phyloP scores from a whole-genome alignment of 2,113 vertebrate species.

The Nycticebus coucang region DNA sequence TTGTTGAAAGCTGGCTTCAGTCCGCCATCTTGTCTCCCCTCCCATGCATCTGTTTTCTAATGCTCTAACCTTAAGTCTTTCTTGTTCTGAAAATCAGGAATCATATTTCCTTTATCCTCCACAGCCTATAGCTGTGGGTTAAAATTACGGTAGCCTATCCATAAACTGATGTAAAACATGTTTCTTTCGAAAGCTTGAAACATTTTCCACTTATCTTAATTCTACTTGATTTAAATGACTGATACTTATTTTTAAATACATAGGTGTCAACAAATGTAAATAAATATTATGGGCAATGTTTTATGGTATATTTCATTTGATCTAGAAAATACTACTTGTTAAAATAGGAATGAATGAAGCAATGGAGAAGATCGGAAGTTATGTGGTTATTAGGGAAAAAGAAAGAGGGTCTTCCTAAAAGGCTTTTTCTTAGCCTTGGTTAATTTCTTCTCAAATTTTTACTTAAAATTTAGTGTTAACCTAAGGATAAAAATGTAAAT shows the following conservation, averaged over 20 bases:
- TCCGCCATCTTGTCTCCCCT: too few species aligned
- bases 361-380: background rate
- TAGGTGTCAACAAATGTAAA: background rate
- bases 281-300: background rate
- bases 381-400: background rate
- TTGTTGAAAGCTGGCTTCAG: too few species aligned
- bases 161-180: background rate
- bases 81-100: background rate
- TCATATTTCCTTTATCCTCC: background rate
- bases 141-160: background rate
- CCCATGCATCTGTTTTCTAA: background rate
- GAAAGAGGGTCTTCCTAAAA: background rate
- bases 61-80: background rate
- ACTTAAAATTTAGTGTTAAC: background rate
- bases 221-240: background rate
- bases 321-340: background rate
- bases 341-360: background rate
- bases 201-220: background rate
- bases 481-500: background rate
- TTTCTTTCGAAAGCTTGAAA: conserved; percentile 3
- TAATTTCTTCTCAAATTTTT: background rate
- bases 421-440: background rate
- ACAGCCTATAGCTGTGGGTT: background rate
- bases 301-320: background rate
- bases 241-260: background rate